Evolutionary conservation across 2,888 invertebrate species (phyloP).

Genomic region (Dolomedes plantarius): DNA sequence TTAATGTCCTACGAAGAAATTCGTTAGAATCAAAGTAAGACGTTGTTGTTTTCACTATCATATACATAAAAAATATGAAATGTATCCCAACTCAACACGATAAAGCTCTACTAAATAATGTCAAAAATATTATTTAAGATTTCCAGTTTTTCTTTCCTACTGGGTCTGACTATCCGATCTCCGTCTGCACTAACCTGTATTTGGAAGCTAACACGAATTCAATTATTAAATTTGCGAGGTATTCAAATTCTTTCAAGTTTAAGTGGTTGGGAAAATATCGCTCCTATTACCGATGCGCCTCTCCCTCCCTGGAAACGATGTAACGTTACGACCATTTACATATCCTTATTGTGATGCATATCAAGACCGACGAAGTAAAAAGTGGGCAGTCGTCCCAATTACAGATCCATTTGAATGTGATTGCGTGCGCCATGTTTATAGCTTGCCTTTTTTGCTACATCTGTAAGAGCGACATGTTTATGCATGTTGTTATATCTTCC

Average conservation of each 20-base stretch:
- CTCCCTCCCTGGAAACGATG: slow-evolving; percentile 23
- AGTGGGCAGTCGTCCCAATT: slow-evolving; percentile 66
- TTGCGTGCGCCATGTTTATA: slow-evolving; percentile 68
- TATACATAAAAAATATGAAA: no score
- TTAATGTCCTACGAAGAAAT: no score
- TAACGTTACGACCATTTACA: slow-evolving; percentile 45
- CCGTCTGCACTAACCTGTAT: no score
- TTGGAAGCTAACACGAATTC: no score
- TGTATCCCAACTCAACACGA: no score
- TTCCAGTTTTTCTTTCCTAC: no score
- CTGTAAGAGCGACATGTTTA: slow-evolving; percentile 64
- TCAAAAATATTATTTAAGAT: no score
- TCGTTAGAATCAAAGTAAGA: no score
- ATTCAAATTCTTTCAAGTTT: not conserved
- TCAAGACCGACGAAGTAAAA: slow-evolving; percentile 55
- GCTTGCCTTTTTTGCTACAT: slow-evolving; percentile 62
- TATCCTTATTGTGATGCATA: slow-evolving; percentile 68
- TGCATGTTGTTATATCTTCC: slow-evolving; percentile 70
- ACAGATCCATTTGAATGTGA: slow-evolving; percentile 67
- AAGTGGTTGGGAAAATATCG: not conserved
- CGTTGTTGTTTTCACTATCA: no score
- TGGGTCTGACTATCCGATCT: no score
- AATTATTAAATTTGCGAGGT: not conserved
- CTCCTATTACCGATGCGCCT: not conserved
- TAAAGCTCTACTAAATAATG: no score